These are phyloP conservation scores for Lytechinus pictus DNA, from an alignment of 35 echinoderm and acorn worm species.

Conservation along the genomic window DNA sequence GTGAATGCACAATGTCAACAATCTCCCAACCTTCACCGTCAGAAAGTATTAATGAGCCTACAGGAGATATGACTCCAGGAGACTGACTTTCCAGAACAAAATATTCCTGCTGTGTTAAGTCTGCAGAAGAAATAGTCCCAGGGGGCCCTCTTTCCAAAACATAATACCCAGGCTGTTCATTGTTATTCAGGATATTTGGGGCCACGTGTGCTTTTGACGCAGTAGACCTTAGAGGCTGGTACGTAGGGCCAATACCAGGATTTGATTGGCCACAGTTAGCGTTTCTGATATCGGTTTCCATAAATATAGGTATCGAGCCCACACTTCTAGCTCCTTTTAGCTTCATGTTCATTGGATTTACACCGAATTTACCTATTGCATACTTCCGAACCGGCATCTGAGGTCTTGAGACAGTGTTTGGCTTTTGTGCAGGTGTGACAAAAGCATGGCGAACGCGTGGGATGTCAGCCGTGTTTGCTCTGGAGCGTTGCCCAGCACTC, in stretches of 20 bases:
- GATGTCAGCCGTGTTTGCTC: not conserved
- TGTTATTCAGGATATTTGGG: not conserved
- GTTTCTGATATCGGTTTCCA: not conserved
- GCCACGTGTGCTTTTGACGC: not conserved
- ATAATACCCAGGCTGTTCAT: not conserved
- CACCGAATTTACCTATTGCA: not conserved
- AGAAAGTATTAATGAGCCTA: not conserved
- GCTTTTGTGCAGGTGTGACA: not conserved
- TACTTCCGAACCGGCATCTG: not conserved
- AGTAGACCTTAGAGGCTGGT: not conserved
- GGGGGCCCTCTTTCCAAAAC: not conserved
- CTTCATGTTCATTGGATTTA: not conserved
- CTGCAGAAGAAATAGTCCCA: not conserved
- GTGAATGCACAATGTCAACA: not conserved
- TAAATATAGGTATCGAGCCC: not conserved
- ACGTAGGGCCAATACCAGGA: not conserved
- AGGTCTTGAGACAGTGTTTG: not conserved
- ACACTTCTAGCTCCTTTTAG: not conserved
- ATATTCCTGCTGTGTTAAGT: not conserved
- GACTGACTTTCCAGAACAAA: not conserved
- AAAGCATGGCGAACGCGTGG: not conserved
- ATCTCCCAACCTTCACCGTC: not conserved
- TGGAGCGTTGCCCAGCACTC: not conserved
- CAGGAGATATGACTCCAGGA: not conserved
- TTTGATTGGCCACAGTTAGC: not conserved